Percentiles rank a stretch among this genome's conserved stretches.
Conservation (phyloP, 2,113 vertebrate genomes). For the Lepidothrix coronata region DNA sequence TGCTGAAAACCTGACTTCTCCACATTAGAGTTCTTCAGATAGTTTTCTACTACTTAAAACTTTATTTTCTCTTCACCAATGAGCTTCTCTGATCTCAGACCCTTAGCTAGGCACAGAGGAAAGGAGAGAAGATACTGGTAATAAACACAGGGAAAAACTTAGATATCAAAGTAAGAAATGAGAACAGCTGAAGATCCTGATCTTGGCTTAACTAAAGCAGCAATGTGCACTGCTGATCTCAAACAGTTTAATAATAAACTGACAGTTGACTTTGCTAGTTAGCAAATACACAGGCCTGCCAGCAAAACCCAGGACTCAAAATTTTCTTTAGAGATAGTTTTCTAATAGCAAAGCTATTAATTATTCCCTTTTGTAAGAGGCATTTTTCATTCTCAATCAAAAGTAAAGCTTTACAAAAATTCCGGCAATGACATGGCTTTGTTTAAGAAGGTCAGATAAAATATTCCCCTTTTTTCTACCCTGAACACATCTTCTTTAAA, state of each 20-base stretch:
- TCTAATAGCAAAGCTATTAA: neutral
- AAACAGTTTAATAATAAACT: neutral
- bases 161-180: neutral
- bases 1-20: neutral
- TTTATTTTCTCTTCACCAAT: neutral
- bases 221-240: neutral
- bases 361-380: neutral
- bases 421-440: neutral
- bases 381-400: neutral
- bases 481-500: neutral
- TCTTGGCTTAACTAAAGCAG: neutral
- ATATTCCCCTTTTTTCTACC: neutral
- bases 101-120: neutral
- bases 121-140: neutral
- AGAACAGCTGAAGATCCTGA: neutral
- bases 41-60: neutral
- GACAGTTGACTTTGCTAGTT: neutral
- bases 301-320: neutral
- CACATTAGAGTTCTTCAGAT: neutral
- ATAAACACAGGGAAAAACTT: neutral
- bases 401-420: neutral
- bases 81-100: neutral
- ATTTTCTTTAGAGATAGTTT: neutral
- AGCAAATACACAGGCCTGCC: neutral
- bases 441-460: constrained; percentile 6